Base-by-base conservation (phyloP, 1,140 invertebrate genomes). In the Cherax quadricarinatus region DNA sequence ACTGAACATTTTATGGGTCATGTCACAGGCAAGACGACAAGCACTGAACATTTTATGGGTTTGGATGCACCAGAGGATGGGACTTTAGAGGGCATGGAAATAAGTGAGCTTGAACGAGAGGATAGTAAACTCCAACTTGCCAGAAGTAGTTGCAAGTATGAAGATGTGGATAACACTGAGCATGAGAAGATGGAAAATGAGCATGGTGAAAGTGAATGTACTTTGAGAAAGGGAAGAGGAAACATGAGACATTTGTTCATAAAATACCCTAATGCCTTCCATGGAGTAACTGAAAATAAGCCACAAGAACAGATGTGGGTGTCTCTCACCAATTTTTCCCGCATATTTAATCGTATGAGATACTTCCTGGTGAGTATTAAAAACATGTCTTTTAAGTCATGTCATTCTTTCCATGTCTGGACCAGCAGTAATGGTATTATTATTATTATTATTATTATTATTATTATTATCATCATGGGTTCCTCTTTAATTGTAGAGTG, bases 271-370 rank as follows among this genome's bases (percentile, higher is more conserved):
- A 60, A 51, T 4, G 51, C 80, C 48, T 9, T 14, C 70, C 49
- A 51, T 10, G 70, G 75, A 53, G 66, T 51, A 66, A 14, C 9
- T 53, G 30, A 86, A 48, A 86, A 51, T 21, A 66, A 62, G 75
- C 49, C 73, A n/a, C 75, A 48, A 16, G 18, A 24, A 21, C 78
- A 88, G 51, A 41, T 88, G 24, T 92, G 86, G 78, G 21, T 70
- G 10, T 92, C 53, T 16, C 86, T 92, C 60, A 87, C 85, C 48
- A 88, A 88, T 48, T 84, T 88, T 21, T 62, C 91, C n/a, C 82
- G 75, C 41, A 92, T 92, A 82, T 78, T 92, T 51, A 88, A 92
- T 21, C 86, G 86, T n/a, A 92, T 92, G 91, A 88, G 88, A 66
- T 92, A 60, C 75, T 88, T 84, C 86, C 66, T 92, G 86, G 66